These are phyloP conservation scores for Drosophila maculinotata DNA, from an alignment of 2,888 invertebrate species.

Conservation along the genomic window DNA sequence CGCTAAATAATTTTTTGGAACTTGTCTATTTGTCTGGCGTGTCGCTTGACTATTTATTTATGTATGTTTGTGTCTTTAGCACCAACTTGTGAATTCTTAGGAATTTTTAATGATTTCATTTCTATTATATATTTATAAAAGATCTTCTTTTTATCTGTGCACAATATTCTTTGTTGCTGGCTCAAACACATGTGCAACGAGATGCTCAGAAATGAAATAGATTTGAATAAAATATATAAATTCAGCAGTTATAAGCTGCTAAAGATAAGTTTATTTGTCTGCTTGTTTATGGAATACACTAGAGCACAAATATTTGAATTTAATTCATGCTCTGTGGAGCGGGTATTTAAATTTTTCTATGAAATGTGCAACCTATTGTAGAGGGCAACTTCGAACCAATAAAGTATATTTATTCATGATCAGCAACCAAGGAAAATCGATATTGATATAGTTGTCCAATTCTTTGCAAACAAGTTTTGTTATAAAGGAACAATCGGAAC, in stretches of 20 bases:
- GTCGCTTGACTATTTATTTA: slow-evolving; percentile 19
- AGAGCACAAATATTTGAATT: slow-evolving; percentile 4
- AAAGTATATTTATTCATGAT: not conserved
- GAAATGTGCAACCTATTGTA: not conserved
- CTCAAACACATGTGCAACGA: slow-evolving; percentile 56
- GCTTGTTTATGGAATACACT: slow-evolving; percentile 2
- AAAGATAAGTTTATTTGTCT: slow-evolving; percentile 20
- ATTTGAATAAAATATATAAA: slow-evolving; percentile 62
- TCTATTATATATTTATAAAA: slow-evolving; percentile 18
- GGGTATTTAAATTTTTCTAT: too few relatives aligned
- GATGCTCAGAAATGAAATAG: slow-evolving; percentile 60
- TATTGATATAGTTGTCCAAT: too few relatives aligned
- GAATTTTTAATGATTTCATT: slow-evolving; percentile 37
- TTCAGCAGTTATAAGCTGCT: slow-evolving; percentile 52
- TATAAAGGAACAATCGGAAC: too few relatives aligned
- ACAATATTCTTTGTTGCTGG: slow-evolving; percentile 15
- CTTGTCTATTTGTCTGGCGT: slow-evolving; percentile 26
- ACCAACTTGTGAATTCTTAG: slow-evolving; percentile 37
- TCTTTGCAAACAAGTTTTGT: too few relatives aligned
- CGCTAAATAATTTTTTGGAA: slow-evolving; percentile 35
- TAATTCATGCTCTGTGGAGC: too few relatives aligned
- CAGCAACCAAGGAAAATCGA: too few relatives aligned
- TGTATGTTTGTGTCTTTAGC: slow-evolving; percentile 18
- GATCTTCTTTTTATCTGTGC: slow-evolving; percentile 2
- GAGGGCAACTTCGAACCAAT: not conserved